phyloP scores from a whole-genome alignment of 2,113 vertebrate genomes.

The Prolemur simus region DNA sequence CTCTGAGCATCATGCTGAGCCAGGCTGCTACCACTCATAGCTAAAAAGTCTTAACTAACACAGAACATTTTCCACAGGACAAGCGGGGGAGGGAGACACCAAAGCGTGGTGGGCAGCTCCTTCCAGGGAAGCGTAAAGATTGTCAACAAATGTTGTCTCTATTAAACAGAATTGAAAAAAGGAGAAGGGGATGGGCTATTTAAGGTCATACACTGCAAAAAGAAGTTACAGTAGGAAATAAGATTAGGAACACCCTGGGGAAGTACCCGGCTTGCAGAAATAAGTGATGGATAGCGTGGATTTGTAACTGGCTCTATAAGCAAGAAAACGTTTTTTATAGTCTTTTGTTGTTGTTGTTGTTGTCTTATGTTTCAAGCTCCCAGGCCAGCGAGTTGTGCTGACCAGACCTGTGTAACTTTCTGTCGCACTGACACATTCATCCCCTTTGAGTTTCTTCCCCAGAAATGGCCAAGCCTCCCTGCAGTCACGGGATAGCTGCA shows the following conservation, averaged over 20 bases:
- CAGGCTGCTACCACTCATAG: neutral
- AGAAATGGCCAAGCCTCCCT: no score
- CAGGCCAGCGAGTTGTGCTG: no score
- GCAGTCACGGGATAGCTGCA: no score
- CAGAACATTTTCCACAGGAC: neutral
- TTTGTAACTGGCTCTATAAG: no score
- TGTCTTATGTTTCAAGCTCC: no score
- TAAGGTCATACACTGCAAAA: neutral
- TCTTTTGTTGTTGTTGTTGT: no score
- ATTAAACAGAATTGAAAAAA: neutral
- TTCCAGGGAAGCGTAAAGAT: no score
- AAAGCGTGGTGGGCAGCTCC: rapidly evolving
- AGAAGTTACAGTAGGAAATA: neutral
- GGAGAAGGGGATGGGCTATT: neutral
- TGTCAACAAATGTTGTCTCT: neutral
- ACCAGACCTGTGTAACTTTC: no score
- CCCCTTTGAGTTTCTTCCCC: no score
- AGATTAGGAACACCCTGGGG: neutral
- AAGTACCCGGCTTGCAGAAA: neutral
- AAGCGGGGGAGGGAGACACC: rapidly evolving
- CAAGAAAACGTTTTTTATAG: no score
- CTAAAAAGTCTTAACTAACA: neutral
- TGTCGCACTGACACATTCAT: no score
- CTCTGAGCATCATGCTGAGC: neutral
- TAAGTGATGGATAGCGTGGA: rapidly evolving